phyloP scores from a whole-genome alignment of 2,888 invertebrate genomes.

The Epirrhoe alternata region DNA sequence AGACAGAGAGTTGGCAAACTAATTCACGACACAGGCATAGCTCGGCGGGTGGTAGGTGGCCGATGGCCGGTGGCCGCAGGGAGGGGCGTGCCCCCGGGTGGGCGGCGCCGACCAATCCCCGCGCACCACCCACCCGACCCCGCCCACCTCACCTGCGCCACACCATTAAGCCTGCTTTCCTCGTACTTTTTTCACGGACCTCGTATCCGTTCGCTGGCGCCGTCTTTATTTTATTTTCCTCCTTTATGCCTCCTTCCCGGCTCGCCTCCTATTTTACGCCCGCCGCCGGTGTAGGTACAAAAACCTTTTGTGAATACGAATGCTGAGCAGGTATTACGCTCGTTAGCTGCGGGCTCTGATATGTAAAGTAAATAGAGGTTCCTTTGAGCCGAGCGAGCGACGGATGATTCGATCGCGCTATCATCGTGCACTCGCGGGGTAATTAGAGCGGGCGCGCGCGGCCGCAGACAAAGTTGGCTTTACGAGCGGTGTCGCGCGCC shows the following conservation, averaged over 20 bases:
- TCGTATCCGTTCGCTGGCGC: slow-evolving; percentile 81
- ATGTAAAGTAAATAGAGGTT: slow-evolving; percentile 82
- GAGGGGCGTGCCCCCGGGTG: slow-evolving; percentile 77
- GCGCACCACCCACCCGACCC: slow-evolving; percentile 76
- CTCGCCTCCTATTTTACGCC: slow-evolving; percentile 83
- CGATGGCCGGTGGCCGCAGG: slow-evolving; percentile 78
- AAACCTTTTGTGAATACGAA: slow-evolving; percentile 84
- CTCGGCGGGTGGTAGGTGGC: slow-evolving; percentile 81
- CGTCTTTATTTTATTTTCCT: slow-evolving; percentile 85
- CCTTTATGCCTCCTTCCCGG: slow-evolving; percentile 82
- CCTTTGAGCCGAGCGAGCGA: slow-evolving; percentile 49
- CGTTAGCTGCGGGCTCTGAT: slow-evolving; percentile 80
- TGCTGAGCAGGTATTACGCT: slow-evolving; percentile 82
- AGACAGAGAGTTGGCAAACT: slow-evolving; percentile 85
- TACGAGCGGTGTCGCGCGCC: slow-evolving; percentile 67
- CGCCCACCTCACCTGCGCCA: slow-evolving; percentile 84
- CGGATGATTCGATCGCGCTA: slow-evolving; percentile 40
- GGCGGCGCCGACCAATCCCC: slow-evolving; percentile 82
- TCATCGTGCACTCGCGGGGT: slow-evolving; percentile 34
- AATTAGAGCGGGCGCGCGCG: slow-evolving; percentile 41
- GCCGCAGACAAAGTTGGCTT: slow-evolving; percentile 56
- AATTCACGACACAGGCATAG: slow-evolving; percentile 85
- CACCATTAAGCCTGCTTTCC: slow-evolving; percentile 81
- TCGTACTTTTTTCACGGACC: slow-evolving; percentile 83
- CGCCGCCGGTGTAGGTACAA: slow-evolving; percentile 79